Evolutionary conservation across 1,140 invertebrate species (phyloP), one percentile per base, ranked within the genome.

Genomic region (Penaeus vannamei): DNA sequence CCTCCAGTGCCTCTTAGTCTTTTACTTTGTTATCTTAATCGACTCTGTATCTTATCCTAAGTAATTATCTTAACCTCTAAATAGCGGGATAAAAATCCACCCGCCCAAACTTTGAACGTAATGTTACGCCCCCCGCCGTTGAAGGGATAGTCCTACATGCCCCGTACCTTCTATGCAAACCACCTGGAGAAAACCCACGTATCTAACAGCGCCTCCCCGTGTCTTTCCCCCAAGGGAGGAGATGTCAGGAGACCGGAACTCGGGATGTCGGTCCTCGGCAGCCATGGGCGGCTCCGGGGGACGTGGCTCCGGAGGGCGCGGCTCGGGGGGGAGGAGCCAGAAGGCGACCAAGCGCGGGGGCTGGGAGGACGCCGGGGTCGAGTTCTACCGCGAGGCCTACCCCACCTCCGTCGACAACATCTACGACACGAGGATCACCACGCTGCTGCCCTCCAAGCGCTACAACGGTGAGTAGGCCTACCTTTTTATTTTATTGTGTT

Each of bases 371-470:
- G 96, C 96, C 46, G 96, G 96, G 1, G 95, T 95, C 14, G 96
- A 97, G 93, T 97, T 97, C 93, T 97, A 97, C 93, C 96, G 97
- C 92, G 96, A 97, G 93, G 95, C 96, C 92, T 97, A 97, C 93
- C 96, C 96, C 2, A 95, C 94, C 0, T 95, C 94, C 29, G 94
- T 94, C n/a, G 95, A 96, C 91, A 90, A 90, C 72, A 53, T 88
- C 36, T 90, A 90, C 42, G 90, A 90, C 32, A 88, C 85, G 14
- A 84, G 86, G 62, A 87, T 90, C 62, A 87, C 85, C 10, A 90
- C 90, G 0, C 86, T 90, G 23, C 86, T 90, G 42, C 90, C 90
- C n/a, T 90, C 90, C 86, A 87, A 87, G 77, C 62, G 86, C 23
- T 85, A 90, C 46, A 87, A 85, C 72, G 86, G 90, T 90, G 46